phyloP scores from a whole-genome alignment of 2,797 vertebrate genomes.

The Ataeniobius toweri region DNA sequence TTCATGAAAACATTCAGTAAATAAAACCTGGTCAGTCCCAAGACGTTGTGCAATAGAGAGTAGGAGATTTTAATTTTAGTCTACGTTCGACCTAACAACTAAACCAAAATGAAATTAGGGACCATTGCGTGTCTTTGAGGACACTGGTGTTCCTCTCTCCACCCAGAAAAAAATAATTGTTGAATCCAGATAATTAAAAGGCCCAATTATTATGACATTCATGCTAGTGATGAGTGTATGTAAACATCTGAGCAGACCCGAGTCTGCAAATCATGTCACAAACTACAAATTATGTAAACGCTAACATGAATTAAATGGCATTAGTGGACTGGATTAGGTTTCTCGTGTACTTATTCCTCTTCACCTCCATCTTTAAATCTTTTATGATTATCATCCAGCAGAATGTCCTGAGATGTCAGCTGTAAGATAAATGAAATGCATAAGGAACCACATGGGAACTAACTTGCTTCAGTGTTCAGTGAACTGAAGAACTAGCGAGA shows the following conservation, averaged over 20 bases:
- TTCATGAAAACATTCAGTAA: neutral
- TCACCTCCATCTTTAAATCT: neutral
- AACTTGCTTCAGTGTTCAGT: conserved; percentile 20
- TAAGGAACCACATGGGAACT: neutral
- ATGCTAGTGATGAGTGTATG: too few species aligned
- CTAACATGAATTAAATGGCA: too few species aligned
- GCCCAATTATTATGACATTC: too few species aligned
- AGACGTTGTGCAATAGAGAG: neutral
- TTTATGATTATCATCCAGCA: neutral
- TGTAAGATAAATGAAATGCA: conserved; percentile 8
- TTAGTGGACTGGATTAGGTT: too few species aligned
- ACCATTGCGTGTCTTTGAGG: too few species aligned
- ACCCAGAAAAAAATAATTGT: neutral
- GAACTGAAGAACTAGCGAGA: conserved; percentile 20
- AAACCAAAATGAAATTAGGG: neutral
- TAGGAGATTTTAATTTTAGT: neutral
- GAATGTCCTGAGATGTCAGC: neutral
- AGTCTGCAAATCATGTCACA: too few species aligned
- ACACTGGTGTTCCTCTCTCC: too few species aligned
- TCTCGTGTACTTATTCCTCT: too few species aligned
- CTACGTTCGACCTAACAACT: neutral
- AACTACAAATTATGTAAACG: too few species aligned
- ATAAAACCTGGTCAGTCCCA: neutral
- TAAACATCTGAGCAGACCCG: too few species aligned
- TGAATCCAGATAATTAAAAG: neutral